Percentiles rank a stretch among this genome's conserved stretches.
Evolutionary conservation across 30 jellyfish, hydroid and myxozoan species (phyloP).

Genomic region (Hydractinia echinata): DNA sequence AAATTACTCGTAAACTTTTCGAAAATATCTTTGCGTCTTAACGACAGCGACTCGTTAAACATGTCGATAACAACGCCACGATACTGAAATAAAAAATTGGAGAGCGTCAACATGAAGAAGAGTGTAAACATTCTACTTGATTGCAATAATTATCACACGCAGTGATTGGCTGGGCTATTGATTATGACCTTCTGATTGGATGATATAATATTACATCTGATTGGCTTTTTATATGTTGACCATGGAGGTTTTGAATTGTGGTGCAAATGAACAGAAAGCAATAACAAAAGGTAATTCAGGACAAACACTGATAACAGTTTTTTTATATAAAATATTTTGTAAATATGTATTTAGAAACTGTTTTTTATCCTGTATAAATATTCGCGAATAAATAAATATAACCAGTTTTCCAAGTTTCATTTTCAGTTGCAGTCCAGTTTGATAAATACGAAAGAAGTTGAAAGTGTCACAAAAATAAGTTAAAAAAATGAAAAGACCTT

Average conservation of each 20-base stretch:
- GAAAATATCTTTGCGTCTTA: slow-evolving; percentile 43
- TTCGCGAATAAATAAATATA: not conserved
- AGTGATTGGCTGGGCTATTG: too few relatives aligned
- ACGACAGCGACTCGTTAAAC: slow-evolving; percentile 44
- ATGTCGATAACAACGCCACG: slow-evolving; percentile 48
- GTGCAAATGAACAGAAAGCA: too few relatives aligned
- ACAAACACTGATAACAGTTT: too few relatives aligned
- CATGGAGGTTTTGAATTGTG: not conserved
- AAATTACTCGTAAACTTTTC: slow-evolving; percentile 26
- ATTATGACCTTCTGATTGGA: too few relatives aligned
- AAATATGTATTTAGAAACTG: too few relatives aligned
- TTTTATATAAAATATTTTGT: not conserved
- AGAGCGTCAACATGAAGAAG: not conserved
- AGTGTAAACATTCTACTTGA: too few relatives aligned
- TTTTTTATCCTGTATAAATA: not conserved
- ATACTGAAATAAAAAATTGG: slow-evolving; percentile 27
- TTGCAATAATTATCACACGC: too few relatives aligned
- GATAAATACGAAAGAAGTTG: not conserved
- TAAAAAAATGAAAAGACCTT: slow-evolving; percentile 27
- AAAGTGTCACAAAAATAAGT: not conserved
- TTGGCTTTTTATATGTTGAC: too few relatives aligned
- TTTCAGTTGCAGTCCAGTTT: not conserved
- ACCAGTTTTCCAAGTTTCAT: not conserved
- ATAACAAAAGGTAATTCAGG: not conserved
- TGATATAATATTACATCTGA: too few relatives aligned